These are phyloP conservation scores for Chaenocephalus aceratus DNA, from an alignment of 2,113 vertebrate genomes.

Conservation along the genomic window DNA sequence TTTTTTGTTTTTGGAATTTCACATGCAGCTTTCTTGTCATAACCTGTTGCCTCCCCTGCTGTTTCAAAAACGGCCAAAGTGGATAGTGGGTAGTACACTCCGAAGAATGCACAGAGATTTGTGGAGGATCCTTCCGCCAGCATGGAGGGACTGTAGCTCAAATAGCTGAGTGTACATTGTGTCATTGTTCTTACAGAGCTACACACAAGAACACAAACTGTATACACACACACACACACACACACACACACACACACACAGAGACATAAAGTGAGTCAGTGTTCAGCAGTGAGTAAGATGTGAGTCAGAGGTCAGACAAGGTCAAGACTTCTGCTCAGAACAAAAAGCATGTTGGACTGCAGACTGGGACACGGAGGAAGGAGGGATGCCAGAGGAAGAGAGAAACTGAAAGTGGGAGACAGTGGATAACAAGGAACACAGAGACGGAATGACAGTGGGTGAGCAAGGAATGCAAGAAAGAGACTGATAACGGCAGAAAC, in stretches of 20 bases:
- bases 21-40: not conserved
- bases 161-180: conserved; percentile 41
- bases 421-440: not conserved
- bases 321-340: conserved; percentile 65
- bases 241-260: conserved; percentile 1
- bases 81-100: conserved; percentile 32
- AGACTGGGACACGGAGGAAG: not conserved
- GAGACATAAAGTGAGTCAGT: conserved; percentile 16
- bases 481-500: not conserved
- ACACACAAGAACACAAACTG: not conserved
- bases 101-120: conserved; percentile 7
- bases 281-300: conserved; percentile 61
- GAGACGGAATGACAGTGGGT: conserved; percentile 8
- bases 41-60: not conserved
- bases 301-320: conserved; percentile 74
- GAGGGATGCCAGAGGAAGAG: not conserved
- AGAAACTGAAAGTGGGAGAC: not conserved
- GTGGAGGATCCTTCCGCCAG: not conserved
- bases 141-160: conserved; percentile 38
- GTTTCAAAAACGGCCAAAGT: conserved; percentile 1
- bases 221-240: not conserved
- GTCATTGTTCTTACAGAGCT: conserved; percentile 32
- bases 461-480: conserved; percentile 23
- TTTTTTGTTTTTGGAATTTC: conserved; percentile 1
- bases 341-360: conserved; percentile 51